Conservation (phyloP, 2,888 invertebrate genomes). For the Neoascia interrupta region DNA sequence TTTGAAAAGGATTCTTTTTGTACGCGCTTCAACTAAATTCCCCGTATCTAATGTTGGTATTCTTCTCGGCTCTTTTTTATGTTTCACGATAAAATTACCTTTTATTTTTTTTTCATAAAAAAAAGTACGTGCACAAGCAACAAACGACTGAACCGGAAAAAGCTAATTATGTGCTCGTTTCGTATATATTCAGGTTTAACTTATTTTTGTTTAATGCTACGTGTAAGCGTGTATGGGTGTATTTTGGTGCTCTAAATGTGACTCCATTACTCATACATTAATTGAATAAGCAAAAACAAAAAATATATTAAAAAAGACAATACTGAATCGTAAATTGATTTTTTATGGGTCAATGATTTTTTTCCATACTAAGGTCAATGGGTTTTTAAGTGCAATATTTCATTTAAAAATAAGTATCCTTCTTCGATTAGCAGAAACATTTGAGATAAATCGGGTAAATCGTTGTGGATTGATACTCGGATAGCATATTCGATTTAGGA, state of each 20-base stretch:
- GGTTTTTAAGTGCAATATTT: slow-evolving; percentile 26
- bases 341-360: slow-evolving; percentile 29
- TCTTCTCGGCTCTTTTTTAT: slow-evolving; percentile 14
- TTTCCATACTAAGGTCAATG: slow-evolving; percentile 35
- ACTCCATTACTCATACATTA: slow-evolving; percentile 25
- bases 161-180: slow-evolving; percentile 58
- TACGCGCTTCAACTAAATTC: slow-evolving; percentile 36
- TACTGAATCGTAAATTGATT: slow-evolving; percentile 38
- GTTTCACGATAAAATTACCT: slow-evolving; percentile 30
- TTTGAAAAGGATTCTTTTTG: background rate
- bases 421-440: too few relatives aligned
- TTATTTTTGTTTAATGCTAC: slow-evolving; percentile 16
- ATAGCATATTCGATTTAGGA: too few relatives aligned
- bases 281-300: background rate
- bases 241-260: slow-evolving; percentile 32
- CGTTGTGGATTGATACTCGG: too few relatives aligned
- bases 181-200: background rate
- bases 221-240: slow-evolving; percentile 1
- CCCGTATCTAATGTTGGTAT: slow-evolving; percentile 52
- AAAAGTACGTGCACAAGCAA: slow-evolving; percentile 39
- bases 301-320: slow-evolving; percentile 9
- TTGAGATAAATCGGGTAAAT: too few relatives aligned
- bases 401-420: too few relatives aligned
- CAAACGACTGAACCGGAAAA: slow-evolving; percentile 56
- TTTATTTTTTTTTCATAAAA: background rate